Evolutionary conservation across 2,888 invertebrate species (phyloP).

Genomic region (Onthophagus sagittarius): DNA sequence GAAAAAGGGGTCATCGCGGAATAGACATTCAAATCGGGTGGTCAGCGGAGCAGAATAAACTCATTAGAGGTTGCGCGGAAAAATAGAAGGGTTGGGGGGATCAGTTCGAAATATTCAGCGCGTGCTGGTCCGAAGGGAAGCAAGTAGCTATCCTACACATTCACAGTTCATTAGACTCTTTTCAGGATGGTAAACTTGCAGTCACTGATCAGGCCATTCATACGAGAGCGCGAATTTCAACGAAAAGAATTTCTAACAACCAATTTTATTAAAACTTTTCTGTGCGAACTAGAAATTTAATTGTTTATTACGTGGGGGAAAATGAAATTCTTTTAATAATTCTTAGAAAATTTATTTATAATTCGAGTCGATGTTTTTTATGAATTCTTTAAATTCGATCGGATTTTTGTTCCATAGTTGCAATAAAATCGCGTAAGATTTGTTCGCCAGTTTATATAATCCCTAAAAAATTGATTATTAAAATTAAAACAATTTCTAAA

Average conservation of each 20-base stretch:
- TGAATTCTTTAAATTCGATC: not conserved
- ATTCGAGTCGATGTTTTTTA: not conserved
- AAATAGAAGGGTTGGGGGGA: not conserved
- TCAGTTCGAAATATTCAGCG: slow-evolving; percentile 6
- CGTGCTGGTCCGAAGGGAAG: slow-evolving; percentile 3
- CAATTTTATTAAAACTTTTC: slow-evolving; percentile 21
- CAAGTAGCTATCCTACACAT: slow-evolving; percentile 26
- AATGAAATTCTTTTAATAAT: too few relatives aligned
- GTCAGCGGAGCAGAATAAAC: slow-evolving; percentile 10
- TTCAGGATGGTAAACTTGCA: slow-evolving; percentile 27
- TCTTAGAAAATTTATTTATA: not conserved
- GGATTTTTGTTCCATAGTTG: not conserved
- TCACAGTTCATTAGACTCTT: slow-evolving; percentile 28
- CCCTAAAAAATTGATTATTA: not conserved
- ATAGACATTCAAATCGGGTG: not conserved
- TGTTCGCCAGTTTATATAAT: not conserved
- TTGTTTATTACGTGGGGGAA: slow-evolving; percentile 15
- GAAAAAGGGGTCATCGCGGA: not conserved
- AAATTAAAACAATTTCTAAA: not conserved
- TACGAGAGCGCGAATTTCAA: slow-evolving; percentile 19
- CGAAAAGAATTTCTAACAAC: not conserved
- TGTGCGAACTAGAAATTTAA: slow-evolving; percentile 17
- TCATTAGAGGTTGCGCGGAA: slow-evolving; percentile 2
- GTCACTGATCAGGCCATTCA: slow-evolving; percentile 30
- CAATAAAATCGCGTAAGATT: not conserved